phyloP scores from a whole-genome alignment of 2,113 vertebrate species.

The Lepus americanus region DNA sequence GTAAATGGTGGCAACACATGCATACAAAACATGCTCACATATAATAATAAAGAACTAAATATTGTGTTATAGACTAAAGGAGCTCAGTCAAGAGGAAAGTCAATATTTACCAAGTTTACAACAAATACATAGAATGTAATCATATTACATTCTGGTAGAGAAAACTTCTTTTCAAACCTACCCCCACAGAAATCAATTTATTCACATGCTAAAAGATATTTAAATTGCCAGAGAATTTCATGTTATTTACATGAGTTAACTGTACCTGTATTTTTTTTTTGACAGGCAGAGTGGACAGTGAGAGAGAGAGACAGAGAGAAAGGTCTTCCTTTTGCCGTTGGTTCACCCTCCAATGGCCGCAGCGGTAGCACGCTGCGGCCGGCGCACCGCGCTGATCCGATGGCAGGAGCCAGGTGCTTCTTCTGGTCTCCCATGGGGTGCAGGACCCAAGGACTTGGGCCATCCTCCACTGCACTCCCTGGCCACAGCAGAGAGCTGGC shows the following conservation, averaged over 20 bases:
- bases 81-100: not conserved
- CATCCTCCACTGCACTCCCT: no score
- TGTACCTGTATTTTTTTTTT: no score
- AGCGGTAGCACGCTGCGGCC: no score
- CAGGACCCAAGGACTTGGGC: no score
- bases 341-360: no score
- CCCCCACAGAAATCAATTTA: not conserved
- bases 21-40: not conserved
- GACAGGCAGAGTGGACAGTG: no score
- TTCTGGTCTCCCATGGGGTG: no score
- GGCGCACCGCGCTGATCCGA: no score
- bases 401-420: no score
- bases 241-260: not conserved
- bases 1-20: not conserved
- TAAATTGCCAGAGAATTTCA: not conserved
- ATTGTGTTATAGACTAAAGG: not conserved
- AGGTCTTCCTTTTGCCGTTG: no score
- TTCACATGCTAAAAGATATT: not conserved
- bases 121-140: constrained; percentile 20
- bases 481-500: no score
- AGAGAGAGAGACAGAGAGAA: no score
- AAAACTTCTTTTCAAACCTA: not conserved
- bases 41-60: not conserved
- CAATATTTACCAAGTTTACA: not conserved
- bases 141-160: not conserved